These are phyloP conservation scores for Puffinus mauretanicus DNA, from an alignment of 2,113 vertebrate genomes.

Conservation along the genomic window DNA sequence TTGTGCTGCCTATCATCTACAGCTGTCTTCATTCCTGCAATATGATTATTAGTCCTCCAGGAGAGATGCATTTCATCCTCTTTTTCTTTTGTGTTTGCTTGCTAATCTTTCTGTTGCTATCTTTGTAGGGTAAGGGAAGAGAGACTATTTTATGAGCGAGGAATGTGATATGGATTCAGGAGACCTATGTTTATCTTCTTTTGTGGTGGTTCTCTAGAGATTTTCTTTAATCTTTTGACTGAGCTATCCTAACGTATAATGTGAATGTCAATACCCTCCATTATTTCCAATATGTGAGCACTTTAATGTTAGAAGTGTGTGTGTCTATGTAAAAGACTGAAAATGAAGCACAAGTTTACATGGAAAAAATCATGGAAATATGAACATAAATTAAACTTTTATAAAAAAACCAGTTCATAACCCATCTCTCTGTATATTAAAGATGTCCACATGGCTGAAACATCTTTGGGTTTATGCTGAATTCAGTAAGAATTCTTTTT, in stretches of 20 bases:
- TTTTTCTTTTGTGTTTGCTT: neutral
- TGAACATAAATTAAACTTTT: neutral
- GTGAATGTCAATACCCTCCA: neutral
- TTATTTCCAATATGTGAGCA: neutral
- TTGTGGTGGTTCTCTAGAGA: neutral
- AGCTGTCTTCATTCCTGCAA: neutral
- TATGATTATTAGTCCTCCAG: neutral
- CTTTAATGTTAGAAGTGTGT: neutral
- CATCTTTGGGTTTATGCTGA: neutral
- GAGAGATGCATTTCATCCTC: neutral
- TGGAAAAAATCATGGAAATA: neutral
- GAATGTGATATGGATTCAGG: neutral
- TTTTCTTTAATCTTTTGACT: neutral
- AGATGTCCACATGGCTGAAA: neutral
- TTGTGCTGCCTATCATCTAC: neutral
- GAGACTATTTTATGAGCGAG: neutral
- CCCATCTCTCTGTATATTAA: neutral
- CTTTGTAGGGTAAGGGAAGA: neutral
- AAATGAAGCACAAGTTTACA: neutral
- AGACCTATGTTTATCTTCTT: neutral
- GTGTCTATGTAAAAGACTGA: neutral
- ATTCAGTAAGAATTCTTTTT: neutral
- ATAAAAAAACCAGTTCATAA: neutral
- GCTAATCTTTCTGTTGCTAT: neutral
- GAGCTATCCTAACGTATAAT: neutral